These are phyloP conservation scores for Indicator indicator DNA, from an alignment of 2,113 vertebrate genomes.

Conservation along the genomic window DNA sequence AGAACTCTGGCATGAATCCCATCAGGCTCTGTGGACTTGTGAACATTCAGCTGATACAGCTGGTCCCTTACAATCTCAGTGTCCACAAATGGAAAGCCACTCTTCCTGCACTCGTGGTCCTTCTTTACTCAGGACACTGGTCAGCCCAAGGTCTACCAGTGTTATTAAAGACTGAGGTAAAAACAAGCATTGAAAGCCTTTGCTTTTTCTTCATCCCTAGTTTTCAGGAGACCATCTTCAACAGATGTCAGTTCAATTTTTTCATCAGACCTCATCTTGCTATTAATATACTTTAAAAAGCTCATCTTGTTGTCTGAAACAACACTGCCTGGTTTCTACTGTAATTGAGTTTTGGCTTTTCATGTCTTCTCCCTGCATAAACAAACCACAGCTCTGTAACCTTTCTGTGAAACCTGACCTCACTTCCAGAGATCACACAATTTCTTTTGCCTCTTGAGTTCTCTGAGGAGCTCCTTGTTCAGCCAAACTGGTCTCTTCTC, in stretches of 20 bases:
- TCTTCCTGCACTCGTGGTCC: neutral
- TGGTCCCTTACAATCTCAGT: neutral
- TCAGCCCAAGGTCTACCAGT: neutral
- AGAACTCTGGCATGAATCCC: too few species aligned
- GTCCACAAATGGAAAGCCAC: neutral
- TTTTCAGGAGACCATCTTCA: neutral
- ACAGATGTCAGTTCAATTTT: neutral
- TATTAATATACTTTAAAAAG: neutral
- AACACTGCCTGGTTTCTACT: neutral
- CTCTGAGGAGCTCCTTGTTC: neutral
- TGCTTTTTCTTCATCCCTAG: neutral
- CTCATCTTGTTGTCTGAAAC: neutral
- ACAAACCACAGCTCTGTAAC: neutral
- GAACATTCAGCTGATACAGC: too few species aligned
- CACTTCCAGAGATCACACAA: neutral
- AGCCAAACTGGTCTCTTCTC: neutral
- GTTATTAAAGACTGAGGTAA: neutral
- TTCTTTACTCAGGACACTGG: neutral
- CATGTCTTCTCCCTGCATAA: neutral
- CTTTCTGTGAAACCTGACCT: neutral
- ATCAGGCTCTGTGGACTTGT: too few species aligned
- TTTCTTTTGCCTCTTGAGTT: neutral
- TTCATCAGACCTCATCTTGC: neutral
- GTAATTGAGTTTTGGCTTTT: neutral
- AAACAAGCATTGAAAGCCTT: neutral